phyloP scores from a whole-genome alignment of 37 sponge, comb jelly and placozoan species.

The Spongilla lacustris region DNA sequence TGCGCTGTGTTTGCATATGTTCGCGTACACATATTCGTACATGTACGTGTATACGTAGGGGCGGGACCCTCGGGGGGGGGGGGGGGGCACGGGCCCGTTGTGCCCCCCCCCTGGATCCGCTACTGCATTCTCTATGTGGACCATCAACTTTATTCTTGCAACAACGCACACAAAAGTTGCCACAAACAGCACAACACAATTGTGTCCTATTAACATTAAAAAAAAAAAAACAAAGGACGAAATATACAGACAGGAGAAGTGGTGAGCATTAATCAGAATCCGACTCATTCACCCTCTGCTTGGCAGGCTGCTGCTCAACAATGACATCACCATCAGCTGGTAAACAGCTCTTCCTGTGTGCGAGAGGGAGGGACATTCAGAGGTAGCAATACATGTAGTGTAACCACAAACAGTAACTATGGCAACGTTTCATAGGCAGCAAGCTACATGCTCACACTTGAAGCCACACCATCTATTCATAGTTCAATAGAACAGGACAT shows the following conservation, averaged over 20 bases:
- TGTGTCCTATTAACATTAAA: neutral
- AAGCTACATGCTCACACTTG: too few species aligned
- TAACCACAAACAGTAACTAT: too few species aligned
- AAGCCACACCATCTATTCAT: too few species aligned
- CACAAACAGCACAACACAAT: neutral
- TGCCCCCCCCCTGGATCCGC: too few species aligned
- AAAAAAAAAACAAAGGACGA: neutral
- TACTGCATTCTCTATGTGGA: neutral
- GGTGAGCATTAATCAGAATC: neutral
- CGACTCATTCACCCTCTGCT: neutral
- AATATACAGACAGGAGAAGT: neutral
- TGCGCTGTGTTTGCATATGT: too few species aligned
- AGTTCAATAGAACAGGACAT: too few species aligned
- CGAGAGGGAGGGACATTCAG: neutral
- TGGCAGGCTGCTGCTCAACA: neutral
- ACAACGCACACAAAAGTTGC: neutral
- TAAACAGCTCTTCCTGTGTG: neutral
- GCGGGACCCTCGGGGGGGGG: too few species aligned
- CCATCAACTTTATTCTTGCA: neutral
- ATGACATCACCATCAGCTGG: neutral
- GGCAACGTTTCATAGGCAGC: too few species aligned
- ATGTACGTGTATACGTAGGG: too few species aligned
- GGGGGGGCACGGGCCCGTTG: too few species aligned
- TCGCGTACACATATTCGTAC: too few species aligned
- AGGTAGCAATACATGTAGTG: too few species aligned